Base-by-base conservation (phyloP, 2,888 invertebrate genomes). In the Stegana nigrithorax region DNA sequence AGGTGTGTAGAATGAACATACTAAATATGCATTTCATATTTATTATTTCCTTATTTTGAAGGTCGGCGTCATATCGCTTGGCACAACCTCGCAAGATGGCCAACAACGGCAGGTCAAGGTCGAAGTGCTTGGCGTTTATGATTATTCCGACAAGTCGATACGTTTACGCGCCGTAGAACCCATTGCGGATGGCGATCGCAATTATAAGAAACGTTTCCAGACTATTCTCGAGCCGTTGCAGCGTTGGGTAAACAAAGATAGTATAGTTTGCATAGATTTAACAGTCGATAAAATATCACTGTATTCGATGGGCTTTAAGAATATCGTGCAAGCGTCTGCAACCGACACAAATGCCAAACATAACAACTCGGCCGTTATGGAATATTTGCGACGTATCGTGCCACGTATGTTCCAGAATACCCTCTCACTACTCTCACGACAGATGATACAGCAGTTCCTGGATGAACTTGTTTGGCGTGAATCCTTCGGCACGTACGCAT, bases 391-490 rank as follows among this genome's bases (percentile, higher is more conserved):
- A 27, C 89, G 92, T 67, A 93, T 94, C 59, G 94, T 95, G 2
- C 95, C 96, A 0, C 89, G 94, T 75, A 95, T 95, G 94, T 96
- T 95, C 86, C 92, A 95, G 87, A 95, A 94, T 72, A 95, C 95
- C 0, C 84, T 95, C 6, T 93, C 94, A 8, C 83, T 94, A 68
- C 86, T 96, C 0, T 94, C 93, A 1, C 88, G 93, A 51, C 93
- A 92, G 84, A 93, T 95, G 82, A 94, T 96, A 75, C 96, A 96
- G 83, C 94, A 95, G 83, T 95, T 95, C 84, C 86, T 96, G 68
- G 95, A 96, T 82, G 96, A 96, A 80, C 85, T 96, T 17, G 92
- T 94, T 10, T 96, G 96, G 95, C 88, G 96, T 62, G 95, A 96
- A 83, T 91, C 92, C 80, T 95, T 90, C 81, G 95, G 95, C 0